Base-by-base conservation (phyloP, 2,888 invertebrate species). In the Electrophaes corylata region DNA sequence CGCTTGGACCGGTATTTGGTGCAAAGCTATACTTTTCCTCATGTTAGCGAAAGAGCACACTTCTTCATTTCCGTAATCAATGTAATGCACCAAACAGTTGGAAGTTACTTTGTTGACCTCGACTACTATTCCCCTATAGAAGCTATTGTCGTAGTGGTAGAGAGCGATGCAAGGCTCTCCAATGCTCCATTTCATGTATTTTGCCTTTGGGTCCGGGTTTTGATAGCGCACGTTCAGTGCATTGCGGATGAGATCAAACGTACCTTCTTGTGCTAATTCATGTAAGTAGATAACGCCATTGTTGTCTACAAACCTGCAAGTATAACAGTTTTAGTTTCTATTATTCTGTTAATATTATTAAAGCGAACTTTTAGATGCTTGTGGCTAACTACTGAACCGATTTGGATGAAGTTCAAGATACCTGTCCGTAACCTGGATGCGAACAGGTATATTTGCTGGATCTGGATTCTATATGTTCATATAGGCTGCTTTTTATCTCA, bases 1-100 rank as follows among this genome's bases (percentile, higher is more conserved):
- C 0, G 94, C 93, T 76, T 96, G 94, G 11, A 93, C 91, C 0
- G 96, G 96, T 54, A 96, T 88, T 47, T 95, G 88, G 0, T 93
- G 87, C 43, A 95, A 92, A 4, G 94, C 92, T 1, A 95, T 91
- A 66, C 92, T 92, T 63, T 94, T 94, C 16, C 94, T 89, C 48
- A 97, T 71, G 50, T 94, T 91, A 0, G 84, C 78, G 11, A 92
- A 85, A 0, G 86, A 67, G 56, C 95, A 94, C 0, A 81, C 78
- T 79, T 97, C 97, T 37, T 93, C 88, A 75, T 96, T 97, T 0
- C 98, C 98, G 74, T 96, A 98, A 84, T 98, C 98, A 0, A 97
- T 92, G 83, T 96, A 97, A 49, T 93, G 88, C 0, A 97, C 94
- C 52, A 89, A 62, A 62, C 94, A 85, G 49, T 75, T 69, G 45